Evolutionary conservation across 2,113 vertebrate genomes (phyloP).

Genomic region (Propithecus coquereli): DNA sequence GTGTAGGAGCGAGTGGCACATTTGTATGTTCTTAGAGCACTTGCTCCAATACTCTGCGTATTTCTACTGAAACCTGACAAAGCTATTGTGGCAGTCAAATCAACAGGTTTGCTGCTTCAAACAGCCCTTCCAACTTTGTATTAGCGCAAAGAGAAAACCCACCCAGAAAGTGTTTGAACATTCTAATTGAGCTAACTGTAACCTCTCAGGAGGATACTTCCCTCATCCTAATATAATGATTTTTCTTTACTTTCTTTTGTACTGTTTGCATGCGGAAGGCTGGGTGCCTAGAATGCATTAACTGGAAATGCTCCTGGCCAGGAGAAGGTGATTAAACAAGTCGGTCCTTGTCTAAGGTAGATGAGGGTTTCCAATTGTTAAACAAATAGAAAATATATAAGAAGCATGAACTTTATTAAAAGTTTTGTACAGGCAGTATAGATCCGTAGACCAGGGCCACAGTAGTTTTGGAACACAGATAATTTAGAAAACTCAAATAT

Average conservation of each 20-base stretch:
- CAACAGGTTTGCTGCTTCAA: not conserved
- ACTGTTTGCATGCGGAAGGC: not conserved
- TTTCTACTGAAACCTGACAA: not conserved
- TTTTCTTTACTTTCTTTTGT: not conserved
- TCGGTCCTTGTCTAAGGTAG: not conserved
- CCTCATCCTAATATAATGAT: rapidly evolving
- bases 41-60: rapidly evolving
- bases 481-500: not conserved
- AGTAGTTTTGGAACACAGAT: not conserved
- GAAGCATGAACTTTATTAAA: not conserved
- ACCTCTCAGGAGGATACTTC: too few species aligned
- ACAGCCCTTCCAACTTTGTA: not conserved
- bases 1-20: not conserved
- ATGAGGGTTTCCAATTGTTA: not conserved
- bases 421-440: not conserved
- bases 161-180: rapidly evolving
- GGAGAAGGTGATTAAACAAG: not conserved
- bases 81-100: too few species aligned
- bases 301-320: not conserved
- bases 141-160: too few species aligned
- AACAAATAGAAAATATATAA: not conserved
- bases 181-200: not conserved
- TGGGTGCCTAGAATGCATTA: rapidly evolving
- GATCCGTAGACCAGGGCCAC: rapidly evolving
- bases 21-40: not conserved